phyloP scores from a whole-genome alignment of 2,888 invertebrate genomes.

The Coleophora deauratella region DNA sequence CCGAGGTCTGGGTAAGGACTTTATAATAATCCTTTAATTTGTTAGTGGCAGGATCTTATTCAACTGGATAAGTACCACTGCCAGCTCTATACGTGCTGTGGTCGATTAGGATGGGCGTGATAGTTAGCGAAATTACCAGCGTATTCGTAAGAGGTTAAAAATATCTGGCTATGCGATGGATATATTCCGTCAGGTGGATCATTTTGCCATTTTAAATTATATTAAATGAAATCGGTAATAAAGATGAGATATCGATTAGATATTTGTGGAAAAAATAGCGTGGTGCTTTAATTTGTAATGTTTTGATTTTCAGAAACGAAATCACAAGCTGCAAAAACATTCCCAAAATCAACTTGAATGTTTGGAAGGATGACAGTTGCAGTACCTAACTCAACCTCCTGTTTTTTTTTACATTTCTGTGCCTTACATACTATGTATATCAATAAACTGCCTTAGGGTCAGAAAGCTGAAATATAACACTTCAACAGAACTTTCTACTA shows the following conservation, averaged over 20 bases:
- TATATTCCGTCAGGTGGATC: neutral
- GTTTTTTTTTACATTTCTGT: neutral
- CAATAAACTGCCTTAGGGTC: neutral
- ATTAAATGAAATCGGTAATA: too few species aligned
- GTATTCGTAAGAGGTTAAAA: neutral
- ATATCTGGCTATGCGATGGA: neutral
- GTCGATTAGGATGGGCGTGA: neutral
- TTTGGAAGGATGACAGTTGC: conserved; percentile 28
- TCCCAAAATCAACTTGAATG: conserved; percentile 21
- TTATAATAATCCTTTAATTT: too few species aligned
- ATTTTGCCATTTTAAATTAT: neutral
- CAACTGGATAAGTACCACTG: too few species aligned
- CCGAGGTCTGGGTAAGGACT: neutral
- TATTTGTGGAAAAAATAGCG: too few species aligned
- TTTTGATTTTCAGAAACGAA: conserved; percentile 28
- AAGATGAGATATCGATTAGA: too few species aligned
- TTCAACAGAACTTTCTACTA: neutral
- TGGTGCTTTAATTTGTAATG: too few species aligned
- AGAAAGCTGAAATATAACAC: neutral
- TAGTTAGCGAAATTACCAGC: neutral
- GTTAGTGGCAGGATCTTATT: too few species aligned
- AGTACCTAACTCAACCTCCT: neutral
- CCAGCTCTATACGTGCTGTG: neutral
- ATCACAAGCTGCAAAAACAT: conserved; percentile 25
- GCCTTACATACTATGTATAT: neutral